Base-by-base conservation (phyloP, 1,140 invertebrate species). In the Macrocentrus cingulum region DNA sequence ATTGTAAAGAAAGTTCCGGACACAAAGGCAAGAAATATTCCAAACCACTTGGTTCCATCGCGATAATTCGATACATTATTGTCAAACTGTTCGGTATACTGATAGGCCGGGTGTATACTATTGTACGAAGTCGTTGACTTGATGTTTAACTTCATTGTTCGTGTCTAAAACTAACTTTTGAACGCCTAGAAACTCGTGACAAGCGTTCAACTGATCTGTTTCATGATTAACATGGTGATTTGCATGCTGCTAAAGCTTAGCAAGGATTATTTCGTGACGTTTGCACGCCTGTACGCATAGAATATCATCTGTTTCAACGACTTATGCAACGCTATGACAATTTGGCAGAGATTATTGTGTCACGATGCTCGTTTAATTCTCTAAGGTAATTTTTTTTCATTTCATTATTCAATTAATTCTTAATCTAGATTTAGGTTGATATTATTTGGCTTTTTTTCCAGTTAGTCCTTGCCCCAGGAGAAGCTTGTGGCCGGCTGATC, bases 401-500 rank as follows among this genome's bases (percentile, higher is more conserved):
- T n/a, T n/a, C n/a, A n/a, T n/a, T n/a, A n/a, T n/a, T n/a, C n/a
- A n/a, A n/a, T n/a, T n/a, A n/a, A n/a, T n/a, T n/a, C n/a, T n/a
- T n/a, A n/a, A n/a, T n/a, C n/a, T n/a, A n/a, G n/a, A n/a, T n/a
- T n/a, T n/a, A n/a, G n/a, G n/a, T n/a, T n/a, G n/a, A n/a, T n/a
- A n/a, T n/a, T n/a, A n/a, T n/a, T n/a, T n/a, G n/a, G 25, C 9
- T 29, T 29, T 29, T 29, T 9, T 29, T 29, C 36, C 4, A 32
- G 57, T 82, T 69, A 87, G 65, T 87, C 84, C 69, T 84, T 81
- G 49, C 85, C 84, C 70, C 84, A 79, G 25, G 75, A 62, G 15
- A 86, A 76, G 7, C 75, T 79, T 16, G 75, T 74, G 18, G 67
- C 15, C 0, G 94, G 94, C 63, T 85, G 83, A 81, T 98, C 95